A percentile compares a stretch with the other conserved stretches of the same genome.
phyloP scores from a whole-genome alignment of 2,797 vertebrate species.

The Rhynchonycteris naso region DNA sequence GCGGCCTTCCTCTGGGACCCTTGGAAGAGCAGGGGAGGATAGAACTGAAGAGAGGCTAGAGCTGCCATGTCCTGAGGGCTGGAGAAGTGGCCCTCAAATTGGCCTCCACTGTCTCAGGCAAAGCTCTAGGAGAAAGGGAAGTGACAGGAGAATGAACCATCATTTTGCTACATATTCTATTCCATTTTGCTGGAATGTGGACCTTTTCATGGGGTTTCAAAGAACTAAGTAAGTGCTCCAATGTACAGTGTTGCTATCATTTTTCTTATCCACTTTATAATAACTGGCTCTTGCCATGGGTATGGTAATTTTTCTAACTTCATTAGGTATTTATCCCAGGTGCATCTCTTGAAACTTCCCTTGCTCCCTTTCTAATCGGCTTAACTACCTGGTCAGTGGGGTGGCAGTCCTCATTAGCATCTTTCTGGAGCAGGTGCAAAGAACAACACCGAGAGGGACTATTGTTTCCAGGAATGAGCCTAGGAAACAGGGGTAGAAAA shows the following conservation, averaged over 20 bases:
- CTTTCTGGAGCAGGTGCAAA: not conserved
- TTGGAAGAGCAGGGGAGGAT: not conserved
- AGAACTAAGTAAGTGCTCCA: not conserved
- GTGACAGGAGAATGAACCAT: not conserved
- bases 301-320: not conserved
- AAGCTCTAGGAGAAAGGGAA: not conserved
- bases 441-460: not conserved
- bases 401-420: fast-evolving
- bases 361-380: not conserved
- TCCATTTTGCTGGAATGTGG: not conserved
- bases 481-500: not conserved
- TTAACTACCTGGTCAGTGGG: not conserved
- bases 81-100: not conserved
- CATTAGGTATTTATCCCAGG: not conserved
- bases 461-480: not conserved
- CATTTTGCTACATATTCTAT: not conserved
- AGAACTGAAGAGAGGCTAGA: too few species aligned
- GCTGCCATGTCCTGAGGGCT: not conserved
- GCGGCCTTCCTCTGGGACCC: not conserved
- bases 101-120: not conserved
- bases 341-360: not conserved
- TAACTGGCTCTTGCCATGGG: not conserved
- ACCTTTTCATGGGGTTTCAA: not conserved
- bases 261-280: not conserved
- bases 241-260: not conserved